Evolutionary conservation across 2,888 invertebrate species (phyloP), one percentile per base, ranked within the genome.

Genomic region (Luperina testacea): DNA sequence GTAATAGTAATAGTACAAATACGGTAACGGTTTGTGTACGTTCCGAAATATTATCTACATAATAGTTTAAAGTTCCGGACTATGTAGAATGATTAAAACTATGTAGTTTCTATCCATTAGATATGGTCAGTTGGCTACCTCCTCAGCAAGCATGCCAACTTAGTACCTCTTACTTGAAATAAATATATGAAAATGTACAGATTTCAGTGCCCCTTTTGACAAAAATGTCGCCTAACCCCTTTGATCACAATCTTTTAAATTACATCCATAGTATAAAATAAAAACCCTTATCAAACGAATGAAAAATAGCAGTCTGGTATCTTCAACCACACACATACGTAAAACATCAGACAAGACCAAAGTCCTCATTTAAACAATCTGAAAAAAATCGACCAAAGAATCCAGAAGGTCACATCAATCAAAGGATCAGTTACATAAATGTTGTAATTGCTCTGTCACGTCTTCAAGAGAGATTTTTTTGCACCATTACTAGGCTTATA

Each of bases 371-470:
- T n/a, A 32, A 24, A 32, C 17, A 24, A 42, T 45, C n/a, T 42
- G 15, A n/a, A 78, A 83, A 75, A 77, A 71, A 53, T 20, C 15
- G 4, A 65, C 68, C 13, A 7, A 59, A 68, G 17, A 65, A 78
- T 78, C 45, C 1, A n/a, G 53, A 57, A 73, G 64, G 63, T 42
- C 64, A 71, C 20, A 80, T 73, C 42, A 65, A 38, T 75, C 64
- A 79, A 72, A 68, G 71, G 72, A 79, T 71, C 63, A 65, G 42
- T 20, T 69, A 38, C n/a, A 13, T 32, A 51, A 11, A 32, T 38
- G n/a, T 61, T 38, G 11, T 78, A 72, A 85, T 79, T 63, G n/a
- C 7, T 45, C 13, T 13, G 75, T 75, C 83, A 86, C 80, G 72
- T 64, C 63, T 76, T 13, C 15, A 53, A 72, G 17, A 76, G 45